Evolutionary conservation across 2,888 invertebrate species (phyloP).

Genomic region (Leucoma salicis): DNA sequence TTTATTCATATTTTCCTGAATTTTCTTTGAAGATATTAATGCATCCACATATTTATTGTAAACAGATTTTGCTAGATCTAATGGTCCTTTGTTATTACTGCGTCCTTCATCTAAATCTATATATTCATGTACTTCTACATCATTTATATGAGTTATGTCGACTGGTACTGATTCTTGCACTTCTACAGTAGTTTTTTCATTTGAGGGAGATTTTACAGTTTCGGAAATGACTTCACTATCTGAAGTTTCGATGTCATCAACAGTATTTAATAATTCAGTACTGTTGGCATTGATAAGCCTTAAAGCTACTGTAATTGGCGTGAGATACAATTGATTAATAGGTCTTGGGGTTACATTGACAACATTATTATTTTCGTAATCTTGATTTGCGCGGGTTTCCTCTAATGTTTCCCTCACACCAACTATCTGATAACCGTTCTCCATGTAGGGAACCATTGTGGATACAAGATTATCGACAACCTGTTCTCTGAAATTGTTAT

Average conservation of each 20-base stretch:
- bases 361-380: constrained; percentile 36
- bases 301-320: constrained; percentile 83
- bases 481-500: constrained; percentile 55
- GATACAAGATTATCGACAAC: constrained; percentile 67
- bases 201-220: constrained; percentile 60
- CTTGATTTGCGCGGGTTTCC: constrained; percentile 39
- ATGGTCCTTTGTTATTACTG: constrained; percentile 51
- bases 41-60: constrained; percentile 61
- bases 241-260: constrained; percentile 65
- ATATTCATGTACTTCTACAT: constrained; percentile 71
- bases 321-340: constrained; percentile 78
- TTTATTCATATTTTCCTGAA: constrained; percentile 56
- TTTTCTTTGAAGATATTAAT: constrained; percentile 62
- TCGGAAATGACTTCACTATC: constrained; percentile 65
- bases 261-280: constrained; percentile 57
- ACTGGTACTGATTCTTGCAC: constrained; percentile 84
- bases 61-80: constrained; percentile 51
- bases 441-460: constrained; percentile 69
- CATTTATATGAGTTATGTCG: constrained; percentile 75
- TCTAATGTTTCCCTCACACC: constrained; percentile 55
- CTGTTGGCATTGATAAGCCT: constrained; percentile 74
- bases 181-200: constrained; percentile 82
- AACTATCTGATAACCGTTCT: constrained; percentile 69
- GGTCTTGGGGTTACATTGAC: constrained; percentile 82
- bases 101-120: constrained; percentile 68